Conservation (phyloP, 2,797 vertebrate genomes). For the Tachyglossus aculeatus region DNA sequence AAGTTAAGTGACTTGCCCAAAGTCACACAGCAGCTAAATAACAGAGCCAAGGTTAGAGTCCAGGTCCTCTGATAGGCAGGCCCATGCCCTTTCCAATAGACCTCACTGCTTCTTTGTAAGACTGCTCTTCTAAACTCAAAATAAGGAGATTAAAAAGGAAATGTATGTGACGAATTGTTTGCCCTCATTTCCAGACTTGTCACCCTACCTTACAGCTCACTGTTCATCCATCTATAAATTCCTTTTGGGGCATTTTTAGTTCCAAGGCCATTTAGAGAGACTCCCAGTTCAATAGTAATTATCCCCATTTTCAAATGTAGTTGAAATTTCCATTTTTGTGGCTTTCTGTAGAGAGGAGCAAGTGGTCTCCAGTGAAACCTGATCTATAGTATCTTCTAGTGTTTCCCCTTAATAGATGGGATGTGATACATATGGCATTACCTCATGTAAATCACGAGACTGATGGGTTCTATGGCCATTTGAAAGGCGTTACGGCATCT, state of each 20-base stretch:
- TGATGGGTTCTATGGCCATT: background rate
- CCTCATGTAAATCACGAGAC: conserved; percentile 40
- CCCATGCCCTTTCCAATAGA: no score
- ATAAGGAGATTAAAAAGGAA: background rate
- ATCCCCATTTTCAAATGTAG: conserved; percentile 45
- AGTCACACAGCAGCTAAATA: background rate
- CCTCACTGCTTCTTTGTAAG: background rate
- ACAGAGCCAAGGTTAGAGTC: background rate
- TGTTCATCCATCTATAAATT: conserved; percentile 24
- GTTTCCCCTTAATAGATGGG: conserved; percentile 5
- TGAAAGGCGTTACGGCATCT: background rate
- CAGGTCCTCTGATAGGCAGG: background rate
- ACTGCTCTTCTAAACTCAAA: background rate
- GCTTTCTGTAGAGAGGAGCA: conserved; percentile 35
- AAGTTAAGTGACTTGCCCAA: background rate
- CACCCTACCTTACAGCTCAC: background rate
- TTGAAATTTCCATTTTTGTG: conserved; percentile 37
- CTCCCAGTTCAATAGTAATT: conserved; percentile 17
- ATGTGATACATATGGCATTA: conserved; percentile 44
- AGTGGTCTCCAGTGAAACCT: conserved; percentile 39
- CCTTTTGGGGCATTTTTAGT: conserved; percentile 19
- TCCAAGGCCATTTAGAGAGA: conserved; percentile 23
- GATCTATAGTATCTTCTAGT: conserved; percentile 19
- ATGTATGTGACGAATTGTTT: background rate
- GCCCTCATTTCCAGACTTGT: background rate